phyloP scores from a whole-genome alignment of 1,140 invertebrate genomes.

The Drosophila suzukii region DNA sequence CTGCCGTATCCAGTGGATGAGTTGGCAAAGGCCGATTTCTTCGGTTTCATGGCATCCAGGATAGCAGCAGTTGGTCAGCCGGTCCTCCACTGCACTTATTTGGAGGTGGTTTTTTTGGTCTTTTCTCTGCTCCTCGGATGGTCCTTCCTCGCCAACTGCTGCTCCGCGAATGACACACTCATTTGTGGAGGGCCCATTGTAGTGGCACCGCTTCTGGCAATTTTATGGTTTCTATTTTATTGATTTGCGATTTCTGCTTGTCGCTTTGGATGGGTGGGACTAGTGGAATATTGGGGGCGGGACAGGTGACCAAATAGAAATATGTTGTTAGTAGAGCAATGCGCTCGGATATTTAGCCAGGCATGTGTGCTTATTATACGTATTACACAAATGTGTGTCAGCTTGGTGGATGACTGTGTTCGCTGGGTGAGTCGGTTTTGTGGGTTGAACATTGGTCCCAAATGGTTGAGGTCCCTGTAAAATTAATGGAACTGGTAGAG shows the following conservation, averaged over 20 bases:
- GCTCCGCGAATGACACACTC: slow-evolving; percentile 45
- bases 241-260: slow-evolving; percentile 58
- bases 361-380: slow-evolving; percentile 65
- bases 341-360: slow-evolving; percentile 59
- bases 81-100: neutral
- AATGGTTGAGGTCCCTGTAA: neutral
- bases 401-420: slow-evolving; percentile 30
- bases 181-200: slow-evolving; percentile 13
- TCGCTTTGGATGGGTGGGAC: slow-evolving; percentile 6
- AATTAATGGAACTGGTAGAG: slow-evolving; percentile 3
- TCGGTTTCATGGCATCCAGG: slow-evolving; percentile 75
- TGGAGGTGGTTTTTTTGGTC: neutral
- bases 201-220: slow-evolving; percentile 24
- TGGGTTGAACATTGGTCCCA: slow-evolving; percentile 28
- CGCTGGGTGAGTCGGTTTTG: neutral
- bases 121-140: slow-evolving; percentile 8
- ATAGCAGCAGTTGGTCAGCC: slow-evolving; percentile 4
- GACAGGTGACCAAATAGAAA: slow-evolving; percentile 41
- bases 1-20: slow-evolving; percentile 79
- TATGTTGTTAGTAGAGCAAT: slow-evolving; percentile 61
- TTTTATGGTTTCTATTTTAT: slow-evolving; percentile 77
- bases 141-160: slow-evolving; percentile 45
- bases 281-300: slow-evolving; percentile 5
- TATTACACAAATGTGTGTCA: slow-evolving; percentile 54
- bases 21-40: slow-evolving; percentile 76